Percentiles rank a stretch among this genome's conserved stretches.
Evolutionary conservation across 2,113 vertebrate genomes (phyloP).

Genomic region (Narcine bancroftii): DNA sequence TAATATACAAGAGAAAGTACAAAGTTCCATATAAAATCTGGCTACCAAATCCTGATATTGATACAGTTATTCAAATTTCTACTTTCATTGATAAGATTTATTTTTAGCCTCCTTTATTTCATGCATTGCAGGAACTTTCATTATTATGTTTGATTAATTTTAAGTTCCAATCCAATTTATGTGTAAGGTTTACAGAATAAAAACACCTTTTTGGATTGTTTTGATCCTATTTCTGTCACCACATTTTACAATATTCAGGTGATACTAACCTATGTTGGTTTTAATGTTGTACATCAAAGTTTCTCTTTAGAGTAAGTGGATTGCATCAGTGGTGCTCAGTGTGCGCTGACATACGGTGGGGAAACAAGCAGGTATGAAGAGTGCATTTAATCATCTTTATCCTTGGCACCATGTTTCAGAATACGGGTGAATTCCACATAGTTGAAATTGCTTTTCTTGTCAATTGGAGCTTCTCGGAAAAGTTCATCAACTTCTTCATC

Average conservation of each 20-base stretch:
- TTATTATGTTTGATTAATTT: background rate
- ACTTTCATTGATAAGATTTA: background rate
- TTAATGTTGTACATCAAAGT: background rate
- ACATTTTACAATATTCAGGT: background rate
- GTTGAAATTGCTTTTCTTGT: constrained; percentile 98
- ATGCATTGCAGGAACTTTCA: background rate
- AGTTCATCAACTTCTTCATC: constrained; percentile 97
- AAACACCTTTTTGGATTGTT: background rate
- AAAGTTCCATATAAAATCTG: constrained; percentile 4
- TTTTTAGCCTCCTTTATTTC: background rate
- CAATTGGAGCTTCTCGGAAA: constrained; percentile 91
- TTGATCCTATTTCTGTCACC: background rate
- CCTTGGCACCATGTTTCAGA: constrained; percentile 90
- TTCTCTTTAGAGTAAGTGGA: background rate
- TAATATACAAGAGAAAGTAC: constrained; percentile 20
- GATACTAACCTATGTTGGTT: background rate
- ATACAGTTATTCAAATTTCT: background rate
- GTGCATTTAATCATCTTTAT: constrained; percentile 48
- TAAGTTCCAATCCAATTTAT: background rate
- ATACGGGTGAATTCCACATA: constrained; percentile 98
- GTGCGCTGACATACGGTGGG: background rate
- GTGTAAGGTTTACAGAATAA: background rate
- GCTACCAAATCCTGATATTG: background rate
- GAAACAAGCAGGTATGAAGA: background rate
- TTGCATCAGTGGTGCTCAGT: background rate